Conservation (phyloP, 1,140 invertebrate species). For the Dendrolimus kikuchii region DNA sequence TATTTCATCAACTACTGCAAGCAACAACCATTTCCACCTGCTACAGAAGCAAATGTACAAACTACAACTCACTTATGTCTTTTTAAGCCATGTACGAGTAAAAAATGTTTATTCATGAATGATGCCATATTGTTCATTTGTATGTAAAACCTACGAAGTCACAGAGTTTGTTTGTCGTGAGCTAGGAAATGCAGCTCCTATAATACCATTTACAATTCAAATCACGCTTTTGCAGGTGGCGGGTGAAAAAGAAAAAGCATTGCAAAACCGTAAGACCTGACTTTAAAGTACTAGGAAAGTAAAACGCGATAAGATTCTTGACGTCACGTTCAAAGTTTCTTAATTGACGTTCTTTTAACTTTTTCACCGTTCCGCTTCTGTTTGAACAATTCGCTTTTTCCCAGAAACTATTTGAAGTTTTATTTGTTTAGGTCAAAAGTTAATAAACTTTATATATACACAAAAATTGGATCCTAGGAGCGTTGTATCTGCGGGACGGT, state of each 20-base stretch:
- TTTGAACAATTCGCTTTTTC: neutral
- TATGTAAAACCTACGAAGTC: conserved; percentile 9
- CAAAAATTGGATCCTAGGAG: too few species aligned
- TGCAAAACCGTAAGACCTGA: neutral
- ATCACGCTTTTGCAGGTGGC: conserved; percentile 2
- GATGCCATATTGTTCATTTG: conserved; percentile 13
- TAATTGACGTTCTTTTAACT: too few species aligned
- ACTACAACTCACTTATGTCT: neutral
- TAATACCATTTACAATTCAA: conserved; percentile 13
- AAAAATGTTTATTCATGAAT: conserved; percentile 12
- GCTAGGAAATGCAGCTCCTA: conserved; percentile 5
- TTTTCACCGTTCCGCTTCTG: too few species aligned
- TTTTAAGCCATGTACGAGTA: neutral
- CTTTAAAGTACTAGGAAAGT: too few species aligned
- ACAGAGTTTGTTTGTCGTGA: conserved; percentile 13
- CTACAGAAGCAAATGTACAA: too few species aligned
- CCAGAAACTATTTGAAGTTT: neutral
- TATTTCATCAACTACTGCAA: too few species aligned
- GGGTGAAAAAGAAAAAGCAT: conserved; percentile 1
- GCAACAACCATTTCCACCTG: too few species aligned
- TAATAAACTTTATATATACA: conserved; percentile 1
- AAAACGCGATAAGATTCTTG: too few species aligned
- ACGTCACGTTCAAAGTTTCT: too few species aligned
- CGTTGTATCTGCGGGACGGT: too few species aligned
- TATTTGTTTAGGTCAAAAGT: neutral